These are phyloP conservation scores for Chloroclysta siterata DNA, from an alignment of 2,888 invertebrate genomes.

Conservation along the genomic window DNA sequence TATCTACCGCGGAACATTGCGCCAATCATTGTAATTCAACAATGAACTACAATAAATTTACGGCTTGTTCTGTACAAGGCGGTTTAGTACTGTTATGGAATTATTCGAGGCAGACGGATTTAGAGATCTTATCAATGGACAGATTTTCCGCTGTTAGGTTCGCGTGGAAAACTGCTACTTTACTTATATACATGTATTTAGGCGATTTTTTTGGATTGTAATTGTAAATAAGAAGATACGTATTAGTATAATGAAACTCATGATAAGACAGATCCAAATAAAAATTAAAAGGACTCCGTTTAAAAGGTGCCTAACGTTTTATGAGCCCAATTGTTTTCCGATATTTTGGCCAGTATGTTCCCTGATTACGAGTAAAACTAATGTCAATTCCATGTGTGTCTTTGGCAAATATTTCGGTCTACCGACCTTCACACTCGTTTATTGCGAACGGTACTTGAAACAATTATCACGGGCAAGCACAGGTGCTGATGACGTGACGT, in stretches of 20 bases:
- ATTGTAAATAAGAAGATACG: too few species aligned
- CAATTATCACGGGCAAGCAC: slow-evolving; percentile 54
- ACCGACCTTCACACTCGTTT: too few species aligned
- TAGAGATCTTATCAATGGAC: slow-evolving; percentile 22
- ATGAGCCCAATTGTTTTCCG: too few species aligned
- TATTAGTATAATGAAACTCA: too few species aligned
- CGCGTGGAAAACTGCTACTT: slow-evolving; percentile 11
- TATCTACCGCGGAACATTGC: slow-evolving; percentile 67
- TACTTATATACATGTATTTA: neutral
- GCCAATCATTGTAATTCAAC: slow-evolving; percentile 54
- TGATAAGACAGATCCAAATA: too few species aligned
- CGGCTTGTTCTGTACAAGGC: slow-evolving; percentile 39
- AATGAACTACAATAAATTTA: slow-evolving; percentile 43
- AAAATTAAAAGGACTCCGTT: too few species aligned
- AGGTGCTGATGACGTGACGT: slow-evolving; percentile 62
- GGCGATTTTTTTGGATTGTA: too few species aligned
- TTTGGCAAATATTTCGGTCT: neutral
- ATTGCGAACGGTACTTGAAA: slow-evolving; percentile 2
- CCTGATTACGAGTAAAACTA: too few species aligned
- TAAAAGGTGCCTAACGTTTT: too few species aligned
- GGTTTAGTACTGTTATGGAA: slow-evolving; percentile 39
- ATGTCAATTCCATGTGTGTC: neutral
- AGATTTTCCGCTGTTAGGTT: slow-evolving; percentile 23
- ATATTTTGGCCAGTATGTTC: neutral
- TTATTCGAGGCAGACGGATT: slow-evolving; percentile 23